Evolutionary conservation across 35 echinoderm and acorn worm species (phyloP).

Genomic region (Ophioderma brevispina): DNA sequence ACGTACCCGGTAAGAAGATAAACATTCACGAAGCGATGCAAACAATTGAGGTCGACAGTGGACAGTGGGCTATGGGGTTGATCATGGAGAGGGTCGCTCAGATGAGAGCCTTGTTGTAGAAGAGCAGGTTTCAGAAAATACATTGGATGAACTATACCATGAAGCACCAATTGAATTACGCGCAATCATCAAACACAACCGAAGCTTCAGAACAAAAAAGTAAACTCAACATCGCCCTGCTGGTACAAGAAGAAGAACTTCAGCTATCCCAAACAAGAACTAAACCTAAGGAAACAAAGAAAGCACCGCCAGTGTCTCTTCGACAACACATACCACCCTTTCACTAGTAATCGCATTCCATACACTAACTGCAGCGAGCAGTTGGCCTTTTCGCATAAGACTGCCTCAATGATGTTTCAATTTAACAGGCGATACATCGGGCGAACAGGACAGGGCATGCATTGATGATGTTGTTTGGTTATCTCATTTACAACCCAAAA

Average conservation of each 20-base stretch:
- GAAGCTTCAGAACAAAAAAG: background rate
- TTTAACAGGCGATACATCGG: background rate
- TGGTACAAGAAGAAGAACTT: no score
- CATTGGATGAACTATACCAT: background rate
- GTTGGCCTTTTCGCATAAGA: background rate
- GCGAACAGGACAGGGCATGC: background rate
- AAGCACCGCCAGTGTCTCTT: background rate
- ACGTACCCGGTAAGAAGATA: background rate
- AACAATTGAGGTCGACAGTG: background rate
- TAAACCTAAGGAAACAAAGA: no score
- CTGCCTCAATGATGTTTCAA: background rate
- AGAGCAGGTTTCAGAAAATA: background rate
- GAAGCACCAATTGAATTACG: background rate
- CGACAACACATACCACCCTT: background rate
- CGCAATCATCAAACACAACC: background rate
- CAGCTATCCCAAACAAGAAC: no score
- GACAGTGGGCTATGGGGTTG: background rate
- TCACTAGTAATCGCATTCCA: constrained; percentile 9
- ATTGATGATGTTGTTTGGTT: background rate
- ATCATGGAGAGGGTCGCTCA: background rate
- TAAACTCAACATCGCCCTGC: no score
- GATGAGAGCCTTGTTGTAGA: background rate
- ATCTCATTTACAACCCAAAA: background rate
- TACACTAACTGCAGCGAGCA: background rate
- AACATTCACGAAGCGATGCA: background rate